Percentiles rank a stretch among this genome's conserved stretches.
Evolutionary conservation across 1,140 invertebrate species (phyloP).

Genomic region (Drosophila lacertosa): DNA sequence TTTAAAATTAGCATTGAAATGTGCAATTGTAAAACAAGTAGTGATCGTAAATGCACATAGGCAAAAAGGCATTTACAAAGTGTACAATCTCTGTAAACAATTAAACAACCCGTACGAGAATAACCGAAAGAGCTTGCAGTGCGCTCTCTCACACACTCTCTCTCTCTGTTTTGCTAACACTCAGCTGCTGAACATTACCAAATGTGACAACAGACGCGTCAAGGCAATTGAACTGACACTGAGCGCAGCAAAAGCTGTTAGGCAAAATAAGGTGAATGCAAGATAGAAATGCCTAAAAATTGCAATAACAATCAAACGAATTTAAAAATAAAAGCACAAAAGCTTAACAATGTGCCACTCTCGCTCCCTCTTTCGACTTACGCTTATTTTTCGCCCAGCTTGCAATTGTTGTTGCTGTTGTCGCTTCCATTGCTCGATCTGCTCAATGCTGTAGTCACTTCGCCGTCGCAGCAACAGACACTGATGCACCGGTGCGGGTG

Average conservation of each 20-base stretch:
- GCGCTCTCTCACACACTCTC: background rate
- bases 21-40: conserved; percentile 50
- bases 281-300: conserved; percentile 26
- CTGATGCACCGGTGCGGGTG: conserved; percentile 66
- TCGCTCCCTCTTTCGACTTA: conserved; percentile 45
- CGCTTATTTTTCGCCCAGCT: conserved; percentile 68
- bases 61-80: conserved; percentile 19
- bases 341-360: background rate
- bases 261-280: conserved; percentile 24
- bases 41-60: conserved; percentile 18
- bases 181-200: conserved; percentile 33
- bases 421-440: conserved; percentile 75
- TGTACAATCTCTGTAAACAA: conserved; percentile 33
- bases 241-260: conserved; percentile 36
- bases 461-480: conserved; percentile 76
- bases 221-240: conserved; percentile 46
- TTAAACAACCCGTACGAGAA: background rate
- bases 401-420: conserved; percentile 52
- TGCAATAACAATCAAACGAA: conserved; percentile 5
- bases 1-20: conserved; percentile 67
- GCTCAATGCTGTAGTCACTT: conserved; percentile 76
- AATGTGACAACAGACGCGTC: conserved; percentile 37
- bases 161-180: conserved; percentile 4
- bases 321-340: conserved; percentile 9
- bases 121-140: conserved; percentile 1